Base-by-base conservation (phyloP, 2,113 vertebrate species). In the Pluvialis apricaria region DNA sequence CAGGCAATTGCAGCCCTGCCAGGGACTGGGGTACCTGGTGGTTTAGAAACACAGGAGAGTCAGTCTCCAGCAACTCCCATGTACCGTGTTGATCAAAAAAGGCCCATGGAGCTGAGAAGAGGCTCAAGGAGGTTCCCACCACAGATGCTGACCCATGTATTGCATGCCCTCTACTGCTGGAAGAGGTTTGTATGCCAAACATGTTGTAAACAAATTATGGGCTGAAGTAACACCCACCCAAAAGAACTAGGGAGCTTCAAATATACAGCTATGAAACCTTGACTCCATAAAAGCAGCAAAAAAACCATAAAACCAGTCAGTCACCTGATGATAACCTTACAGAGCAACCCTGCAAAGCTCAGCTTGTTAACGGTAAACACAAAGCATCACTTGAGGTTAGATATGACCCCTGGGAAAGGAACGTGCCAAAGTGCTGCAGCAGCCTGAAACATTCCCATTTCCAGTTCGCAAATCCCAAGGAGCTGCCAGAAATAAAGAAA, bases 401-500 rank as follows among this genome's bases (percentile, higher is more conserved):
- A 24, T 73, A 42, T 40, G 51, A 86, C 58, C 77, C n/a, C 66
- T 71, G 52, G 36, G 79, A 94, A 86, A 73, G 20, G 47, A 78
- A 60, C 1, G 2, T 21, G 62, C 91, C 81, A 70, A 82, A 94
- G 62, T 45, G 54, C 73, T 87, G 70, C 71, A 76, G 82, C 69
- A 90, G 64, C 83, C 87, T 57, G 45, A 90, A 96, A 84, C 45
- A 40, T 89, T 94, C 85, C 87, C 69, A 60, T 96, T 93, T 94
- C 82, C 92, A 95, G 49, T 87, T 84, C 93, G 77, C n/a, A 86
- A 96, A 92, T 96, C 92, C 92, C 96, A 89, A 70, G 89, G 45
- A 68, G 54, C 91, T 91, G 72, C 71, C 72, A 94, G 77, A 95
- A 94, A 95, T 66, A 81, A 87, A 90, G 77, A 88, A 94, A 51